Percentiles rank a stretch among this genome's conserved stretches.
Evolutionary conservation across 2,797 vertebrate species (phyloP).

Genomic region (Crocidura indochinensis): DNA sequence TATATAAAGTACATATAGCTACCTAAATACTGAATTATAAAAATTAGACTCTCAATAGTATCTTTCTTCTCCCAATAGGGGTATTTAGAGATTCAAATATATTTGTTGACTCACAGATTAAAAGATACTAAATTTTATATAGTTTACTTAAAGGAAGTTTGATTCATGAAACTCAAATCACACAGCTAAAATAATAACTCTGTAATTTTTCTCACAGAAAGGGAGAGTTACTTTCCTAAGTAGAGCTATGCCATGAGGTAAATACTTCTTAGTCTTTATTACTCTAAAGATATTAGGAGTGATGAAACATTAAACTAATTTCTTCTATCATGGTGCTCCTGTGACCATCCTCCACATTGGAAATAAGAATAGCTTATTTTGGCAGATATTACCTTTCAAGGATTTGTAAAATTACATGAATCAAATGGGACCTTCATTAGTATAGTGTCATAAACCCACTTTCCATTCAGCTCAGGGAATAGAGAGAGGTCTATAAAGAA

Average conservation of each 20-base stretch:
- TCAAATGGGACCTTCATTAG: background rate
- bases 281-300: background rate
- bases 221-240: background rate
- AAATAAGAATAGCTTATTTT: background rate
- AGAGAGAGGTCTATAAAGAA: background rate
- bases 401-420: background rate
- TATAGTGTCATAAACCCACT: background rate
- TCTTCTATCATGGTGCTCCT: background rate
- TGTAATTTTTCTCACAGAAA: conserved; percentile 62
- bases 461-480: background rate
- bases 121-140: conserved; percentile 55
- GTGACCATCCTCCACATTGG: background rate
- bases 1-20: background rate
- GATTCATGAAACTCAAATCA: conserved; percentile 61
- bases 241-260: conserved; percentile 28
- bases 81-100: background rate
- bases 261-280: conserved; percentile 24
- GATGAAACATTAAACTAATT: background rate
- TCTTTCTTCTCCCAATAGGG: background rate
- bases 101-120: conserved; percentile 3
- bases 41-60: background rate
- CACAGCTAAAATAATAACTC: conserved; percentile 54
- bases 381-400: background rate
- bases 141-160: conserved; percentile 64
- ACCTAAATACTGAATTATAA: background rate